These are phyloP conservation scores for Drosophila rufa DNA, from an alignment of 1,140 invertebrate genomes.

Conservation along the genomic window DNA sequence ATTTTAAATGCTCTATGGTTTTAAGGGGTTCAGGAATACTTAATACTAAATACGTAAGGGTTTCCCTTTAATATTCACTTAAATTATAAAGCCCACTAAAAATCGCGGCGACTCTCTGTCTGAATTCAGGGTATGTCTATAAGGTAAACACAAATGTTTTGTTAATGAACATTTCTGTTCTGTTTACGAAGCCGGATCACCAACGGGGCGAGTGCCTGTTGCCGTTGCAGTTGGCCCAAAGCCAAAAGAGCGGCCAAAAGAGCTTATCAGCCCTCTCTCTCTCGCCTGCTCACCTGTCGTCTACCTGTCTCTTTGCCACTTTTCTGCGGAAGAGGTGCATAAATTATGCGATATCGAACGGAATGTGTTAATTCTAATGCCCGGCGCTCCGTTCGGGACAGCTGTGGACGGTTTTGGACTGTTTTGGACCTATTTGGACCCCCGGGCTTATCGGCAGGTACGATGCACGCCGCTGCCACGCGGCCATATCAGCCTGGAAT, in stretches of 20 bases:
- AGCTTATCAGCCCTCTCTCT: conserved; percentile 27
- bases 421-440: conserved; percentile 22
- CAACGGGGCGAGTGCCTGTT: neutral
- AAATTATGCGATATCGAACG: conserved; percentile 61
- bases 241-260: conserved; percentile 28
- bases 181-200: conserved; percentile 22
- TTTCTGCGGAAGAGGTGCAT: conserved; percentile 56
- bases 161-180: conserved; percentile 35
- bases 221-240: conserved; percentile 49
- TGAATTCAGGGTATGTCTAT: conserved; percentile 5
- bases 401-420: conserved; percentile 1
- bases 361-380: conserved; percentile 38
- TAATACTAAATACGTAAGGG: too few species aligned
- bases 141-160: conserved; percentile 42
- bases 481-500: conserved; percentile 3
- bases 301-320: conserved; percentile 1
- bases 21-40: neutral
- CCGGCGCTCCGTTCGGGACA: conserved; percentile 18
- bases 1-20: neutral
- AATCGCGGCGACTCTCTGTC: neutral
- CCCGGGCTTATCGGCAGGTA: conserved; percentile 13
- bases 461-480: conserved; percentile 34
- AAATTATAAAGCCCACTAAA: too few species aligned
- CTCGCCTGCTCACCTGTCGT: neutral
- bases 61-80: too few species aligned